A percentile compares a stretch with the other conserved stretches of the same genome.
These are phyloP conservation scores for Sipha flava DNA, from an alignment of 1,140 invertebrate species.

Conservation along the genomic window DNA sequence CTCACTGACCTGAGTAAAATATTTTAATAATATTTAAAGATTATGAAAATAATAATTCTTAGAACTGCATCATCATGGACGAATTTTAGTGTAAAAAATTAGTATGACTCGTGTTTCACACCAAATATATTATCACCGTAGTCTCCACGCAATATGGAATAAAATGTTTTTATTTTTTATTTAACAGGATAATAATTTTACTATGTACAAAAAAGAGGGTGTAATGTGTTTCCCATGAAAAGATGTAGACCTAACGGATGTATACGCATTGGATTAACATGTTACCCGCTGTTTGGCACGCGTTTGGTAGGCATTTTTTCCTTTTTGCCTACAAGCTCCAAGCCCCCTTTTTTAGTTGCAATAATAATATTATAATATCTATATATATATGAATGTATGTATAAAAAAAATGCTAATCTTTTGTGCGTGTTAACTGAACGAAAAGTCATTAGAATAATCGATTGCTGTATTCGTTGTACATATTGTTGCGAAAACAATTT, in stretches of 20 bases:
- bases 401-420: neutral
- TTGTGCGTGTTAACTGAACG: conserved; percentile 26
- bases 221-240: conserved; percentile 13
- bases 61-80: neutral
- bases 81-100: neutral
- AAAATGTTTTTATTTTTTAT: neutral
- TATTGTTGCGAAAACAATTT: neutral
- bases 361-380: conserved; percentile 15
- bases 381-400: neutral
- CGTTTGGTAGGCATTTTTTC: conserved; percentile 18
- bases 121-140: neutral
- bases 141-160: neutral
- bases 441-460: conserved; percentile 32
- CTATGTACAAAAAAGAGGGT: neutral
- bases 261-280: conserved; percentile 5
- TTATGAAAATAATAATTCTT: no score
- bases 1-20: no score
- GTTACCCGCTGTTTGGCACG: conserved; percentile 32
- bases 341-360: neutral
- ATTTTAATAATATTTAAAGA: no score
- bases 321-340: neutral
- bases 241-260: conserved; percentile 1
- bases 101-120: neutral
- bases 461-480: neutral
- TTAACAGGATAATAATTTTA: conserved; percentile 16